Evolutionary conservation across 2,113 vertebrate species (phyloP).

Genomic region (Nettapus auritus): DNA sequence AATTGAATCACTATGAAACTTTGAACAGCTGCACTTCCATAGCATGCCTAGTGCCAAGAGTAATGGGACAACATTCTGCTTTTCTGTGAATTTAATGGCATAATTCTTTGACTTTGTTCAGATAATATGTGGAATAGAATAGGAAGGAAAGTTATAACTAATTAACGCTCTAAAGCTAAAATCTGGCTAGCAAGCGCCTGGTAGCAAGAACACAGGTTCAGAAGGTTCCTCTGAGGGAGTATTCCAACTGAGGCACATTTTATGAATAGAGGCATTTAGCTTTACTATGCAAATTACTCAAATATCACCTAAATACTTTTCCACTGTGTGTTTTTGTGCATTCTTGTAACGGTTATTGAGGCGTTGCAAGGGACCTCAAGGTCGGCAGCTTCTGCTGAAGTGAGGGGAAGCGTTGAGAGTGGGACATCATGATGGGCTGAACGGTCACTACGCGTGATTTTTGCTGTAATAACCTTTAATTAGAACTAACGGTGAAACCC

Average conservation of each 20-base stretch:
- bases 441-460: not conserved
- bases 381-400: not conserved
- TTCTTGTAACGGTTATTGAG: not conserved
- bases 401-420: not conserved
- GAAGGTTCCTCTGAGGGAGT: not conserved
- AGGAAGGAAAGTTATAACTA: not conserved
- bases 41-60: not conserved
- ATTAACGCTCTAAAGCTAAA: not conserved
- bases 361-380: not conserved
- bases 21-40: not conserved
- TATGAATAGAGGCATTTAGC: not conserved
- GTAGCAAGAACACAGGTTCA: not conserved
- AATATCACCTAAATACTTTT: not conserved
- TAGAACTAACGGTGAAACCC: not conserved
- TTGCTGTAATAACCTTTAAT: slow-evolving; percentile 2
- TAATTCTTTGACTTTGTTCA: not conserved
- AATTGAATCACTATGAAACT: not conserved
- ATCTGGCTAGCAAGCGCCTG: not conserved
- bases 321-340: not conserved
- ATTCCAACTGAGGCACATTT: not conserved
- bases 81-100: not conserved
- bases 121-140: not conserved
- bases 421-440: not conserved
- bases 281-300: not conserved
- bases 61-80: not conserved